These are phyloP conservation scores for Sebastes glaucus DNA, from an alignment of 2,797 vertebrate genomes.

Conservation along the genomic window DNA sequence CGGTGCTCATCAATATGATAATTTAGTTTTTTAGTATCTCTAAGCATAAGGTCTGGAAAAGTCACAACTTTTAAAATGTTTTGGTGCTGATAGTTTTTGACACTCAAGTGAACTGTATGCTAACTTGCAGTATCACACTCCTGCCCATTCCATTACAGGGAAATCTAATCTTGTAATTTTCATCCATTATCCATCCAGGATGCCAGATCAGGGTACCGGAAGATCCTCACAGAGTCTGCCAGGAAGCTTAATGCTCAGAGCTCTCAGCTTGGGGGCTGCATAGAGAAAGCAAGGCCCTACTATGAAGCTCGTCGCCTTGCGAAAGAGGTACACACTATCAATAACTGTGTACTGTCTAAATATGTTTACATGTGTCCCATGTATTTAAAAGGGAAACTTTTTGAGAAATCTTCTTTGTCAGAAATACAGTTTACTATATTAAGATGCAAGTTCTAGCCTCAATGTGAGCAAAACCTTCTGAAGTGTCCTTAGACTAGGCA, in stretches of 20 bases:
- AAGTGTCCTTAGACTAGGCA: background rate
- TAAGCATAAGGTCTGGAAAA: constrained; percentile 2
- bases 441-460: background rate
- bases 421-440: background rate
- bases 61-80: background rate
- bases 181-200: constrained; percentile 79
- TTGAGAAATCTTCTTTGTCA: background rate
- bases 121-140: background rate
- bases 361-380: background rate
- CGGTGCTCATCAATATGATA: constrained; percentile 26
- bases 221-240: constrained; percentile 93
- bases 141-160: constrained; percentile 12
- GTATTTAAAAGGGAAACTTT: background rate
- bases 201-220: constrained; percentile 90
- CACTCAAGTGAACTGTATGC: background rate
- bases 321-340: constrained; percentile 86
- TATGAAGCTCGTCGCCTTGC: constrained; percentile 92
- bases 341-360: background rate
- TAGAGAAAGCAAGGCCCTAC: constrained; percentile 94
- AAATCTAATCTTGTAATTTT: constrained; percentile 49
- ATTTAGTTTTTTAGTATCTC: constrained; percentile 16
- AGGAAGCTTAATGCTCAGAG: constrained; percentile 91
- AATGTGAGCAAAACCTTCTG: background rate
- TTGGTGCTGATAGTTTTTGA: background rate
- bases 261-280: constrained; percentile 91